These are phyloP conservation scores for Danio choprae DNA, from an alignment of 2,797 vertebrate species.

Conservation along the genomic window DNA sequence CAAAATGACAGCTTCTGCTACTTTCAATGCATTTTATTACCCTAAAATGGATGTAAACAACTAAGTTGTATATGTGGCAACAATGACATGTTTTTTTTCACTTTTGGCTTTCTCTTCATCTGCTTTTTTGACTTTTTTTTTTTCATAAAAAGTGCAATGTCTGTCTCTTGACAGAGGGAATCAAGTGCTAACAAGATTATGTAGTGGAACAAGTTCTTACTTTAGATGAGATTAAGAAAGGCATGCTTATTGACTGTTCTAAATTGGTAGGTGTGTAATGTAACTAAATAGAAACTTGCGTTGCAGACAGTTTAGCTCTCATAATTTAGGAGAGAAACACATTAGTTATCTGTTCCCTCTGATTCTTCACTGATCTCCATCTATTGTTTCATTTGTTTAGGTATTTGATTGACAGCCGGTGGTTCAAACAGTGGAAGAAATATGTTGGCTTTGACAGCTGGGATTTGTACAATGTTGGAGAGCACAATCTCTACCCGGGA, in stretches of 20 bases:
- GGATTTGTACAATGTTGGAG: conserved; percentile 93
- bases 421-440: conserved; percentile 99
- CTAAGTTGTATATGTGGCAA: too few species aligned
- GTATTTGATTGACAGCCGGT: conserved; percentile 95
- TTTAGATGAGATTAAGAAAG: conserved; percentile 72
- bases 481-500: conserved; percentile 89
- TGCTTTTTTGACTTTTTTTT: background rate
- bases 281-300: conserved; percentile 40
- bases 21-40: background rate
- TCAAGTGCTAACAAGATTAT: conserved; percentile 67
- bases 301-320: conserved; percentile 45
- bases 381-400: conserved; percentile 70
- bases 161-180: conserved; percentile 37
- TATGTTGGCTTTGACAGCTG: conserved; percentile 97
- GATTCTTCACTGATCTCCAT: background rate
- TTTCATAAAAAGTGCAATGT: background rate
- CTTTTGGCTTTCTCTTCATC: background rate
- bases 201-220: conserved; percentile 65
- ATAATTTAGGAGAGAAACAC: background rate
- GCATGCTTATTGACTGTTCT: conserved; percentile 65
- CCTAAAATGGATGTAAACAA: too few species aligned
- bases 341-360: background rate
- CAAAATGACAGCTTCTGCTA: background rate
- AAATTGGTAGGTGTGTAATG: conserved; percentile 61
- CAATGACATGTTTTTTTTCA: background rate